A percentile compares a stretch with the other conserved stretches of the same genome.
Evolutionary conservation across 2,888 invertebrate genomes (phyloP).

Genomic region (Phragmatobia fuliginosa): DNA sequence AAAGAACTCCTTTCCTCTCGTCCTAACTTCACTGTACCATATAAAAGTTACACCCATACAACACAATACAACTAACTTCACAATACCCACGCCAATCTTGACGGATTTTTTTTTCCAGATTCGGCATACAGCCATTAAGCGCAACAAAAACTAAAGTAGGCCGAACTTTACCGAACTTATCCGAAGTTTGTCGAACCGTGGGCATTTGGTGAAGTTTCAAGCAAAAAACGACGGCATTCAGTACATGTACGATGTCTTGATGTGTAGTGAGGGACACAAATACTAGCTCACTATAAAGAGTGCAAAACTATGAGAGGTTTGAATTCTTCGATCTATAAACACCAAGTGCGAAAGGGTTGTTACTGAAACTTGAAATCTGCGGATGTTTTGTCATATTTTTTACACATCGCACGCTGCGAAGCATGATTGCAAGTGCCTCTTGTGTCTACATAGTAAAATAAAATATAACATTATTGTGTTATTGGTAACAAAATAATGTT

Average conservation of each 20-base stretch:
- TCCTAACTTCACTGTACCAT: not conserved
- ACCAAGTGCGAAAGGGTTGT: not conserved
- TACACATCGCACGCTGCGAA: no score
- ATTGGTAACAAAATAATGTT: no score
- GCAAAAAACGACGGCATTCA: constrained; percentile 42
- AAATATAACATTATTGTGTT: no score
- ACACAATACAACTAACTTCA: constrained; percentile 21
- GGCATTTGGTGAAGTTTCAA: constrained; percentile 38
- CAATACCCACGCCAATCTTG: constrained; percentile 21
- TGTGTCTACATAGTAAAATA: no score
- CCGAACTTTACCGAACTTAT: constrained; percentile 29
- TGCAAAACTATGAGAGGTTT: not conserved
- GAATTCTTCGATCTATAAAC: not conserved
- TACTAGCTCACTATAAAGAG: not conserved
- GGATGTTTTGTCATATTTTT: not conserved
- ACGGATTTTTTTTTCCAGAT: constrained; percentile 32
- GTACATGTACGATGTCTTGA: constrained; percentile 21
- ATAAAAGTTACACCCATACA: constrained; percentile 7
- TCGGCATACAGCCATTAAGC: constrained; percentile 41
- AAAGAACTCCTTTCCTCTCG: not conserved
- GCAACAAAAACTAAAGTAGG: constrained; percentile 48
- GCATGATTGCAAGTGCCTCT: no score
- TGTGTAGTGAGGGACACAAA: constrained; percentile 23
- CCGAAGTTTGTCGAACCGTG: constrained; percentile 21
- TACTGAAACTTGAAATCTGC: not conserved